Conservation (phyloP, 1,140 invertebrate genomes). For the Drosophila bocqueti region DNA sequence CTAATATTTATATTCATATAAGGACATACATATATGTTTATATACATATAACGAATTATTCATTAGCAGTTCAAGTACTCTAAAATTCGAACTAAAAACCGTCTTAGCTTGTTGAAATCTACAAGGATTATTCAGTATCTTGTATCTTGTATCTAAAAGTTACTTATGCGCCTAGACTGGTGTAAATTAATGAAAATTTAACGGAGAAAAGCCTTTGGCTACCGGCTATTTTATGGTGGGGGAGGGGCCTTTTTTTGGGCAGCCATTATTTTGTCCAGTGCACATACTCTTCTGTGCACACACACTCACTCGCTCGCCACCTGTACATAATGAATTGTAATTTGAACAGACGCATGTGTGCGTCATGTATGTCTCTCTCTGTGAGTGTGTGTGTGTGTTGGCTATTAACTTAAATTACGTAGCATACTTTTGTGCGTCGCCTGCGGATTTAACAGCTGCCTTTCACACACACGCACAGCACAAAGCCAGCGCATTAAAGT, state of each 20-base stretch:
- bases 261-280: conserved; percentile 3
- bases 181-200: too few relatives aligned
- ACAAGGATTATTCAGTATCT: background rate
- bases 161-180: too few relatives aligned
- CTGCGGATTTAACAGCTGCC: conserved; percentile 65
- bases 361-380: background rate
- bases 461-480: conserved; percentile 19
- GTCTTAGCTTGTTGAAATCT: background rate
- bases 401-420: conserved; percentile 81
- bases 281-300: conserved; percentile 21
- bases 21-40: too few relatives aligned
- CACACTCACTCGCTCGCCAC: conserved; percentile 31
- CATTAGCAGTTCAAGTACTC: too few relatives aligned
- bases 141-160: background rate
- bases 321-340: conserved; percentile 79
- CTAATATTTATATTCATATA: too few relatives aligned
- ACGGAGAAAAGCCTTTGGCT: background rate
- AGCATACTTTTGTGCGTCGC: conserved; percentile 70
- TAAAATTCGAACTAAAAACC: too few relatives aligned
- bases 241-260: background rate
- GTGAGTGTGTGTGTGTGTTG: conserved; percentile 21
- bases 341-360: conserved; percentile 69
- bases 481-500: conserved; percentile 67
- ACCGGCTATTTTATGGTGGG: background rate
- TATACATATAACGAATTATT: too few relatives aligned